Conservation (phyloP, 2,797 vertebrate species). For the Schizopygopsis pylzovi region DNA sequence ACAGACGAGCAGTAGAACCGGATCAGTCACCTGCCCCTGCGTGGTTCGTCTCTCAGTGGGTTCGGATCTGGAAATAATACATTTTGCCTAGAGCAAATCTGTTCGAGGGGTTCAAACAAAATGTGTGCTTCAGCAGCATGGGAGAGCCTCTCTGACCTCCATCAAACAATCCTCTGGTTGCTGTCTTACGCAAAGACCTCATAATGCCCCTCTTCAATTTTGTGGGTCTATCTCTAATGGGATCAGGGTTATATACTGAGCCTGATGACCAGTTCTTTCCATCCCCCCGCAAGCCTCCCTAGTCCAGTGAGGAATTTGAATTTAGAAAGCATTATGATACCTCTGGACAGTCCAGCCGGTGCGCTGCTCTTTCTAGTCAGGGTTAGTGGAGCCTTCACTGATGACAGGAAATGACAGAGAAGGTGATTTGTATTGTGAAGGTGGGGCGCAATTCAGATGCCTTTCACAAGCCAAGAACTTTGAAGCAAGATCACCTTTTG, state of each 20-base stretch:
- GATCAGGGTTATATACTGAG: constrained; percentile 85
- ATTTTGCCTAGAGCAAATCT: constrained; percentile 83
- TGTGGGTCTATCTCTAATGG: constrained; percentile 80
- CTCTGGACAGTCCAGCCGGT: constrained; percentile 51
- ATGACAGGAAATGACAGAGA: constrained; percentile 44
- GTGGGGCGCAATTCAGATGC: constrained; percentile 44
- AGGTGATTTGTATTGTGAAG: constrained; percentile 55
- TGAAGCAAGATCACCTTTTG: constrained; percentile 47
- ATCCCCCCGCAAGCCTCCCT: constrained; percentile 67
- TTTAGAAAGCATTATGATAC: constrained; percentile 77
- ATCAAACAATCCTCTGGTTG: constrained; percentile 79
- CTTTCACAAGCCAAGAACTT: constrained; percentile 38
- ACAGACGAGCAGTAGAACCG: constrained; percentile 74
- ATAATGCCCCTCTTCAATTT: constrained; percentile 78
- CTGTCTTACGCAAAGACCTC: constrained; percentile 70
- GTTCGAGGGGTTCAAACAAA: constrained; percentile 73
- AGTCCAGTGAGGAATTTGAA: constrained; percentile 77
- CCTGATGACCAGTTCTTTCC: constrained; percentile 59
- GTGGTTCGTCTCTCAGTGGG: constrained; percentile 71
- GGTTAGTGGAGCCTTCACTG: constrained; percentile 12
- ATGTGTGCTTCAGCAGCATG: constrained; percentile 61
- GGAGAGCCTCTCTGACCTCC: constrained; percentile 81
- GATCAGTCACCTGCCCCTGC: constrained; percentile 81
- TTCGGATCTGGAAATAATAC: constrained; percentile 82
- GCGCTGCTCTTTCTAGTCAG: constrained; percentile 39